These are phyloP conservation scores for Oxystoma pomonae DNA, from an alignment of 2,888 invertebrate genomes.

Conservation along the genomic window DNA sequence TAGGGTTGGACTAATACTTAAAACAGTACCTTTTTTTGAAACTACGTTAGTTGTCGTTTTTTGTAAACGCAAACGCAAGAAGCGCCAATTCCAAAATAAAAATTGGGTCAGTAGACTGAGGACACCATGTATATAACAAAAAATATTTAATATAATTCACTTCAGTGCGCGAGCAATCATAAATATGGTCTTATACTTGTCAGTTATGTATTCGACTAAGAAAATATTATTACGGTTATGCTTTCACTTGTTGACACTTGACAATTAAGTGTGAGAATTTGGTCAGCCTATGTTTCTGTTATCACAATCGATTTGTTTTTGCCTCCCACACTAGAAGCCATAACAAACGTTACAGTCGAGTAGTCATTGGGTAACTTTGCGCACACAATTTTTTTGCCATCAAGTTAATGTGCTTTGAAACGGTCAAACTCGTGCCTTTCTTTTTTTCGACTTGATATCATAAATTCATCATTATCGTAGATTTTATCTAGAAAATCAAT, in stretches of 20 bases:
- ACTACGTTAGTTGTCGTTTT: no score
- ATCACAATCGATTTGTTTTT: background rate
- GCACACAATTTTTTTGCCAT: slow-evolving; percentile 12
- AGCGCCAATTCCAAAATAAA: no score
- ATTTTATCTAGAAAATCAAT: background rate
- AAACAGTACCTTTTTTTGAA: no score
- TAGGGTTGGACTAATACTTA: no score
- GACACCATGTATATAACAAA: no score
- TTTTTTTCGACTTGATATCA: slow-evolving; percentile 14
- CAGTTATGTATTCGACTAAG: background rate
- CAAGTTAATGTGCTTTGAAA: slow-evolving; percentile 7
- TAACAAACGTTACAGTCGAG: slow-evolving; percentile 15
- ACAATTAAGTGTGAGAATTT: background rate
- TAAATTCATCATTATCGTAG: slow-evolving; percentile 5
- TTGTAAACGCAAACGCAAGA: no score
- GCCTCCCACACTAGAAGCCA: background rate
- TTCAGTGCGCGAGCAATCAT: background rate
- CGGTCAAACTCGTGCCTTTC: slow-evolving; percentile 19
- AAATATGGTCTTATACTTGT: background rate
- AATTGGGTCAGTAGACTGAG: no score
- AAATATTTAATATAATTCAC: no score
- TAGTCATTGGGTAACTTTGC: slow-evolving; percentile 14
- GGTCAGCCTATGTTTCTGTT: background rate
- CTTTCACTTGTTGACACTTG: background rate
- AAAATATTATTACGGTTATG: background rate